Conservation (phyloP, 2,113 vertebrate species). For the Columbina picui region DNA sequence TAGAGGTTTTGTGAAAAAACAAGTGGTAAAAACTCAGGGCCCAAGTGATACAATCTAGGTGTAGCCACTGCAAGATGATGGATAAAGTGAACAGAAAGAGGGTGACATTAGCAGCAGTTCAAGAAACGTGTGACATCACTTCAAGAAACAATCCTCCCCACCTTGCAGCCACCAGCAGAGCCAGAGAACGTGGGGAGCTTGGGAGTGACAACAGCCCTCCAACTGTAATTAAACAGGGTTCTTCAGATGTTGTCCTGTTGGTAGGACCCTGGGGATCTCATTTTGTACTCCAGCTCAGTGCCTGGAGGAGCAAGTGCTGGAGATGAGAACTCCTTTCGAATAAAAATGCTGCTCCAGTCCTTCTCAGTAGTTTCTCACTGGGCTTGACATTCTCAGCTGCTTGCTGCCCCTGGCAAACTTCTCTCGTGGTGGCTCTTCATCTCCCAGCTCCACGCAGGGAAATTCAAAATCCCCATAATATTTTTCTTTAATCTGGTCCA, state of each 20-base stretch:
- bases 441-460: constrained; percentile 50
- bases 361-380: constrained; percentile 58
- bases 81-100: background rate
- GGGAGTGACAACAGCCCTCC: background rate
- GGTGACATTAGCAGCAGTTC: background rate
- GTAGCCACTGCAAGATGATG: background rate
- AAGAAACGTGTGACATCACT: background rate
- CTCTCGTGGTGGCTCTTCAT: constrained; percentile 41
- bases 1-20: background rate
- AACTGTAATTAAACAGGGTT: background rate
- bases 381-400: constrained; percentile 70
- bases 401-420: constrained; percentile 48
- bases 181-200: rapidly evolving
- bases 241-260: constrained; percentile 49
- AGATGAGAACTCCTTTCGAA: constrained; percentile 6
- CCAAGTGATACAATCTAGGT: background rate
- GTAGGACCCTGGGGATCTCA: constrained; percentile 52
- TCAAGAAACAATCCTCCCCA: background rate
- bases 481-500: constrained; percentile 60
- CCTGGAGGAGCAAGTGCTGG: background rate
- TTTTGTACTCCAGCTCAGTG: background rate
- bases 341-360: constrained; percentile 32
- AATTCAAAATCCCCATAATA: constrained; percentile 57
- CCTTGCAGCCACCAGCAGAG: background rate
- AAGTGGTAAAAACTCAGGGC: background rate